phyloP scores from a whole-genome alignment of 2,888 invertebrate genomes.

The Neocrepidodera transversa region DNA sequence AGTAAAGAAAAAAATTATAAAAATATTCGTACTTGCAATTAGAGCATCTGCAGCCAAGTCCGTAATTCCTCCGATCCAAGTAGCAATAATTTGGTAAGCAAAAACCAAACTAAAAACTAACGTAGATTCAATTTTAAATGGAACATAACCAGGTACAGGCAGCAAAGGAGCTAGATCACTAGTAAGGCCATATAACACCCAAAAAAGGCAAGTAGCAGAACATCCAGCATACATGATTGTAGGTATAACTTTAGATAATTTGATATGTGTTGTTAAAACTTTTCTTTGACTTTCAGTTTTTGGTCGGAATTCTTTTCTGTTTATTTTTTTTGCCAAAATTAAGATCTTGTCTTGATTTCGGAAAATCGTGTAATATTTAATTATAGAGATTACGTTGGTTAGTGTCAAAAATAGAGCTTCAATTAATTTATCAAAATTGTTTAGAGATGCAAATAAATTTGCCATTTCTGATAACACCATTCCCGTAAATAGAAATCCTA shows the following conservation, averaged over 20 bases:
- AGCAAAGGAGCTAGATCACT: slow-evolving; percentile 40
- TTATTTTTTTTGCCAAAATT: neutral
- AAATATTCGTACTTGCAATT: slow-evolving; percentile 30
- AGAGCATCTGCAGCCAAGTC: slow-evolving; percentile 62
- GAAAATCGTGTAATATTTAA: neutral
- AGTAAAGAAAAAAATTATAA: neutral
- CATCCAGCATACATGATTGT: slow-evolving; percentile 45
- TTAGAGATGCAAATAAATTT: neutral
- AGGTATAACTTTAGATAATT: slow-evolving; percentile 42
- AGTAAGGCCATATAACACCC: slow-evolving; percentile 54
- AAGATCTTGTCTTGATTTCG: neutral
- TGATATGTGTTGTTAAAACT: slow-evolving; percentile 42
- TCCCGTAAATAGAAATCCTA: neutral
- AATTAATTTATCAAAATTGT: neutral
- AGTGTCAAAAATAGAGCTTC: neutral
- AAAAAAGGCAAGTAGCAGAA: slow-evolving; percentile 48
- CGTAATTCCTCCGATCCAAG: slow-evolving; percentile 60
- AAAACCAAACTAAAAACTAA: slow-evolving; percentile 61
- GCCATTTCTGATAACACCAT: neutral
- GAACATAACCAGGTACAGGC: slow-evolving; percentile 58
- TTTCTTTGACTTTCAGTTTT: slow-evolving; percentile 42
- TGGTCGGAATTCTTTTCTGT: slow-evolving; percentile 46
- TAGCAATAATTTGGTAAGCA: slow-evolving; percentile 61
- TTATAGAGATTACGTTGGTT: neutral
- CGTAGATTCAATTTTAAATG: slow-evolving; percentile 58